Evolutionary conservation across 2,113 vertebrate genomes (phyloP).

Genomic region (Rhinolophus ferrumequinum): DNA sequence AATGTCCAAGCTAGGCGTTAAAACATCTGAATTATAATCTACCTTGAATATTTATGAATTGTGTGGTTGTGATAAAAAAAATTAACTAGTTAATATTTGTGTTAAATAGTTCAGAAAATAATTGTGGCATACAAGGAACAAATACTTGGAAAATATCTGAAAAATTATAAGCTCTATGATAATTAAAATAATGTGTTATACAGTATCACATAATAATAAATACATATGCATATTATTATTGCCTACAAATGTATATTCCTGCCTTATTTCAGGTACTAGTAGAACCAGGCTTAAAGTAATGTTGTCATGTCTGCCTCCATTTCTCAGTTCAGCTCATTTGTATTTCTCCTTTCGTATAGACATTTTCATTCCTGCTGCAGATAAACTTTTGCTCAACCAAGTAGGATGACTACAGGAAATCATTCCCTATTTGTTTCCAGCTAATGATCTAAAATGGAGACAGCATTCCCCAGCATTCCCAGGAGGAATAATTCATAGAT

Average conservation of each 20-base stretch:
- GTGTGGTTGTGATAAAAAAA: not conserved
- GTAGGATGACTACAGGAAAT: not conserved
- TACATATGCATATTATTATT: not conserved
- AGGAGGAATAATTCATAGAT: not conserved
- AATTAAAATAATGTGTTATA: not conserved
- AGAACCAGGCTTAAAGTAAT: not conserved
- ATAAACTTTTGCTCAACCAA: not conserved
- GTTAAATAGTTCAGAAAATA: not conserved
- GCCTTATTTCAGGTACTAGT: not conserved
- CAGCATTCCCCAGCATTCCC: not conserved
- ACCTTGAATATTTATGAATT: not conserved
- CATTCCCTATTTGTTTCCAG: not conserved
- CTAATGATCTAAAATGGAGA: not conserved
- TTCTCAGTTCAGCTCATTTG: not conserved
- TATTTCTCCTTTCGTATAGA: not conserved
- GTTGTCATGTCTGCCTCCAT: not conserved
- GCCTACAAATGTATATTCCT: not conserved
- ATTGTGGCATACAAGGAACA: not conserved
- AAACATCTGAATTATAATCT: not conserved
- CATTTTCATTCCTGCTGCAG: not conserved
- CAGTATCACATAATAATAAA: not conserved
- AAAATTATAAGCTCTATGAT: not conserved
- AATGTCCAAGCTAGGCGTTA: not conserved
- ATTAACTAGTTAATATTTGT: not conserved
- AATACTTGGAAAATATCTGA: not conserved